phyloP scores from a whole-genome alignment of 2,888 invertebrate species.

The Drosophila bunnanda region DNA sequence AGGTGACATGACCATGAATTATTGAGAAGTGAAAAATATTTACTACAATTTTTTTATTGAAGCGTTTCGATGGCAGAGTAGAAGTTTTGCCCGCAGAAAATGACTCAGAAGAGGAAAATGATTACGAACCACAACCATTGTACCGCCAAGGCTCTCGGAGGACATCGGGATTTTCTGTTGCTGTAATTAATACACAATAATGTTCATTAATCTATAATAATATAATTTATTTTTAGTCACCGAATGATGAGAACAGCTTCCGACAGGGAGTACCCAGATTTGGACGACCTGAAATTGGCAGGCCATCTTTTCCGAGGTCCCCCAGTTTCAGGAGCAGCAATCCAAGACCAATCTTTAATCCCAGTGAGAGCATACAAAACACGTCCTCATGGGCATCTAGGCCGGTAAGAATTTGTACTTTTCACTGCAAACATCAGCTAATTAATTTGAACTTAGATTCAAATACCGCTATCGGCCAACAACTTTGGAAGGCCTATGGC shows the following conservation, averaged over 20 bases:
- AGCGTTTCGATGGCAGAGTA: slow-evolving; percentile 5
- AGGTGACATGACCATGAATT: neutral
- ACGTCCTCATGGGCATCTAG: neutral
- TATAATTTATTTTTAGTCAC: neutral
- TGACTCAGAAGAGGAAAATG: neutral
- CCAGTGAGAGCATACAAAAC: neutral
- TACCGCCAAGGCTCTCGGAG: neutral
- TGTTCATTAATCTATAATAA: neutral
- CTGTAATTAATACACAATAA: neutral
- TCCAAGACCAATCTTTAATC: neutral
- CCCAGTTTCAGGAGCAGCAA: neutral
- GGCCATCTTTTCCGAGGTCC: neutral
- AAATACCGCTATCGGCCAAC: neutral
- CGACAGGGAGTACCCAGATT: neutral
- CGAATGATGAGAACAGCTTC: neutral
- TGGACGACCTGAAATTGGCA: neutral
- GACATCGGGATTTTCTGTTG: too few relatives aligned
- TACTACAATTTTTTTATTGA: fast-evolving
- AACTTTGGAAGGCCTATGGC: neutral
- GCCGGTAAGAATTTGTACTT: neutral
- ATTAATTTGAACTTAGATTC: neutral
- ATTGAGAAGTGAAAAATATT: neutral
- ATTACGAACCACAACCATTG: neutral
- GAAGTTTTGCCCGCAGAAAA: slow-evolving; percentile 3
- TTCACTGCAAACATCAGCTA: neutral